These are phyloP conservation scores for Pollenia griseotomentosa DNA, from an alignment of 2,888 invertebrate species.

Conservation along the genomic window DNA sequence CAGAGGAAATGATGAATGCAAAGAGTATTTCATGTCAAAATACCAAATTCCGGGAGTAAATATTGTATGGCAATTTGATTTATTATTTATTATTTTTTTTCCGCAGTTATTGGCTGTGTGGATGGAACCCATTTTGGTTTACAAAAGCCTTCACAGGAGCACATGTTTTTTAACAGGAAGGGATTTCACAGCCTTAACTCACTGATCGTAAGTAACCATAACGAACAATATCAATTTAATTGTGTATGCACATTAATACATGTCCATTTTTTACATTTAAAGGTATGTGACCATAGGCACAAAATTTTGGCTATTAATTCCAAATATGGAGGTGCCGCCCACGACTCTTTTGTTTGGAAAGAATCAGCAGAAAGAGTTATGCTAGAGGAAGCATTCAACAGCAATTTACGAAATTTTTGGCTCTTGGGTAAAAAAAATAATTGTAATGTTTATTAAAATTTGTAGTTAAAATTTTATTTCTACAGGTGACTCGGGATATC, in stretches of 20 bases:
- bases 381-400: background rate
- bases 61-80: no score
- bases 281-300: slow-evolving; percentile 33
- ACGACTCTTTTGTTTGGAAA: slow-evolving; percentile 44
- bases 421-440: slow-evolving; percentile 8
- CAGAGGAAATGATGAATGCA: no score
- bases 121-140: slow-evolving; percentile 17
- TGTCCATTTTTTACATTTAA: background rate
- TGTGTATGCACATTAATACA: no score
- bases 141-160: slow-evolving; percentile 10
- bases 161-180: slow-evolving; percentile 15
- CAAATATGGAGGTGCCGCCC: slow-evolving; percentile 45
- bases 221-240: background rate
- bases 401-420: slow-evolving; percentile 15
- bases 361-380: slow-evolving; percentile 10
- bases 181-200: slow-evolving; percentile 22
- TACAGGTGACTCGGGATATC: slow-evolving; percentile 14
- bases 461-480: background rate
- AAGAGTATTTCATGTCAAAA: no score
- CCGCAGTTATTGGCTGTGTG: background rate
- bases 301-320: no score
- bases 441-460: background rate
- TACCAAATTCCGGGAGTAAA: no score
- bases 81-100: no score
- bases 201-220: slow-evolving; percentile 15